These are phyloP conservation scores for Proteles cristata DNA, from an alignment of 2,113 vertebrate species.

Conservation along the genomic window DNA sequence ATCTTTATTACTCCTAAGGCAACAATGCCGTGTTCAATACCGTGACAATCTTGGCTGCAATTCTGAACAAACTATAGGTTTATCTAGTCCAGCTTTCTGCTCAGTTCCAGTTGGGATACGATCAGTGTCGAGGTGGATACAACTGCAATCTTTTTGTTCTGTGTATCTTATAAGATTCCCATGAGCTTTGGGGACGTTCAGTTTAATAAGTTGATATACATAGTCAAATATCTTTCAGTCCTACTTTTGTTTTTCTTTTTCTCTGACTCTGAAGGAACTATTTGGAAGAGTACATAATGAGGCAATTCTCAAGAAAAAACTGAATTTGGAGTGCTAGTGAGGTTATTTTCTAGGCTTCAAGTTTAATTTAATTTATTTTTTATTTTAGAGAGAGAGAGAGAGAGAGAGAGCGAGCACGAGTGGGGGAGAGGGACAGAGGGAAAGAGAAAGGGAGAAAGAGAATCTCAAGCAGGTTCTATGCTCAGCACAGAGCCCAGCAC, in stretches of 20 bases:
- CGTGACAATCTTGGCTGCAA: neutral
- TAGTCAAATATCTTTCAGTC: neutral
- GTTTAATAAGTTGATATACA: neutral
- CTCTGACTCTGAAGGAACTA: neutral
- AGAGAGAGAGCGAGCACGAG: too few relatives aligned
- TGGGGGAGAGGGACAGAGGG: too few relatives aligned
- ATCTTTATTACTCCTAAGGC: too few relatives aligned
- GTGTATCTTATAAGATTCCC: neutral
- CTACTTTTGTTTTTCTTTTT: neutral
- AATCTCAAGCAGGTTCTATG: too few relatives aligned
- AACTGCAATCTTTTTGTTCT: neutral
- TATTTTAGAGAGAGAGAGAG: too few relatives aligned
- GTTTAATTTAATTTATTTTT: too few relatives aligned
- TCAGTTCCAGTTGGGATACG: neutral
- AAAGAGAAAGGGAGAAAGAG: too few relatives aligned
- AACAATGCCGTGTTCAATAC: neutral
- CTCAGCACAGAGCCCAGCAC: too few relatives aligned
- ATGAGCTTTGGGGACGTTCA: neutral
- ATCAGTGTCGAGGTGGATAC: neutral
- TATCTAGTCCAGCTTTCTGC: neutral
- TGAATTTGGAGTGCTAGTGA: neutral
- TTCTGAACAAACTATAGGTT: neutral
- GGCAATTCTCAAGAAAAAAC: neutral
- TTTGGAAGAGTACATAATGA: neutral
- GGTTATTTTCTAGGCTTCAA: neutral